Conservation (phyloP, 2,888 invertebrate species). For the Parascotia fuliginaria region DNA sequence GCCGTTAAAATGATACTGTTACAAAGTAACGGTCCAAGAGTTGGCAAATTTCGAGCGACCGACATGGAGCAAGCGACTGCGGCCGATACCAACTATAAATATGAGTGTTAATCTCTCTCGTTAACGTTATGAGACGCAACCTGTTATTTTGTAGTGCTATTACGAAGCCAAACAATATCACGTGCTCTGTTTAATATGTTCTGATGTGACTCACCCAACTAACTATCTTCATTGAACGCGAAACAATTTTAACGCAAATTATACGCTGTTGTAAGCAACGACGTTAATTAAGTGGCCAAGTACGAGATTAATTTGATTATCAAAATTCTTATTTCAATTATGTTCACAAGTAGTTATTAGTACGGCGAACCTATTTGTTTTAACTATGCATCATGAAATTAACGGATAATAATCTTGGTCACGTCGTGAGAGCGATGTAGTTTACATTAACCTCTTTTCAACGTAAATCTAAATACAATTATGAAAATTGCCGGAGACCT, state of each 20-base stretch:
- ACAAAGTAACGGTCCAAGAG: constrained; percentile 40
- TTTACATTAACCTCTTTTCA: constrained; percentile 39
- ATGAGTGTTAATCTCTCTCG: constrained; percentile 66
- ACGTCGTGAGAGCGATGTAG: constrained; percentile 33
- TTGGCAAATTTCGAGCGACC: constrained; percentile 26
- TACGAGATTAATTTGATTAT: constrained; percentile 80
- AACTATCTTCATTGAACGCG: constrained; percentile 75
- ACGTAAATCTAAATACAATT: constrained; percentile 37
- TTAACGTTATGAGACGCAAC: constrained; percentile 69
- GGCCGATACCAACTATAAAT: constrained; percentile 47
- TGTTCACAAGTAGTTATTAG: constrained; percentile 70
- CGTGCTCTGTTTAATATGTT: constrained; percentile 60
- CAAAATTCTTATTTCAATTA: constrained; percentile 80
- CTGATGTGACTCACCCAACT: constrained; percentile 63
- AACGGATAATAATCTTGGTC: constrained; percentile 40
- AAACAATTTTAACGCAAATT: constrained; percentile 83
- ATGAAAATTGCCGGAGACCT: constrained; percentile 37
- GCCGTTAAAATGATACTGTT: constrained; percentile 33
- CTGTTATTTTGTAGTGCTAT: constrained; percentile 75
- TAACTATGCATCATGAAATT: constrained; percentile 49
- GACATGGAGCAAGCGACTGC: not conserved
- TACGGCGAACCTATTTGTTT: constrained; percentile 67
- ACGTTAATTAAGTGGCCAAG: constrained; percentile 79
- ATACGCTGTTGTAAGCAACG: constrained; percentile 74
- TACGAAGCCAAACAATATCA: constrained; percentile 81